Base-by-base conservation (phyloP, 1,140 invertebrate genomes). In the Latrodectus geometricus region DNA sequence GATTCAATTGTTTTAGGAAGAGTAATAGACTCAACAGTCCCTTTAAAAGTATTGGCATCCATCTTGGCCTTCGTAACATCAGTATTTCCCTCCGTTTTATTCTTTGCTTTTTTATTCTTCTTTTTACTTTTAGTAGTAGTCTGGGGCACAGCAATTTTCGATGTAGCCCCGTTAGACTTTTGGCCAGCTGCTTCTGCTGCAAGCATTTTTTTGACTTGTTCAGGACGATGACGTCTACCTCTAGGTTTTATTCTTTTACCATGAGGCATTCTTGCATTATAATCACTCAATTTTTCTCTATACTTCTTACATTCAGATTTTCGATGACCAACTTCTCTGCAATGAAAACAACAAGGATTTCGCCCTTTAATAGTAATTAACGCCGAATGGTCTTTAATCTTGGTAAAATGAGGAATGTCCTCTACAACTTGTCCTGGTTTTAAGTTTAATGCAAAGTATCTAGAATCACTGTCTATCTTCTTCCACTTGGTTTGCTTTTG, bases 361-460 rank as follows among this genome's bases (percentile, higher is more conserved):
- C 82, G 74, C 8, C 82, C 82, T 8, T 48, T 73, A 15, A 84
- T 65, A 17, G 72, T 76, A n/a, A 76, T 52, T 11, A 84, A 69
- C 2, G 15, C 56, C 2, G 8, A 2, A 54, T 23, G 23, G 3
- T 69, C 11, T 17, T 48, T 23, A 12, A 84, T 54, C 7, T 50
- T 76, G 56, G 50, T 15, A 15, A 84, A 84, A 23, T 76, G 72
- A 9, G 82, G 82, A 48, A 84, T 21, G 23, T 69, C 72, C 12
- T 84, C 82, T 14, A 20, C 52, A 15, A 56, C 14, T 11, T 66
- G 21, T 15, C 61, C 61, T 15, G 72, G 23, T 23, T 74, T 75
- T 15, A 84, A 20, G 12, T 84, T 65, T n/a, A 84, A 54, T 11
- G 82, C 72, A 69, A 75, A 84, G 35, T 84, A 84, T 35, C 82